Evolutionary conservation across 1,140 invertebrate genomes (phyloP), one percentile per base, ranked within the genome.

Genomic region (Drosophila ogumai): DNA sequence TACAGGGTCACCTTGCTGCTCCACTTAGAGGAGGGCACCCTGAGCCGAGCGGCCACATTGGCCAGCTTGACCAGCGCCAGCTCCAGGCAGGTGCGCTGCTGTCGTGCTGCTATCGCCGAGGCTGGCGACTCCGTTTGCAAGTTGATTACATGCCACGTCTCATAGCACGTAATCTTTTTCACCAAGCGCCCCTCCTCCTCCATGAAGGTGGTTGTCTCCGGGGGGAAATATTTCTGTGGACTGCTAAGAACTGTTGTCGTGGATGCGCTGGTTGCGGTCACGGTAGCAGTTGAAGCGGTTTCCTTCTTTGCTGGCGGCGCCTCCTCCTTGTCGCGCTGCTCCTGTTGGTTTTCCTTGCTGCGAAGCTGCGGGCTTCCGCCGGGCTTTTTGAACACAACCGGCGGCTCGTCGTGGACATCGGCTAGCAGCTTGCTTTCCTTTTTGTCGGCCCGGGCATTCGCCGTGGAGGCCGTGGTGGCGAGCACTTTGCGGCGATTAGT

Each of bases 161-260:
- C 92, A 49, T 92, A 93, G 71, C 92, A 92, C 3, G 92, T 93
- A 28, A 93, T 92, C 71, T 92, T 92, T 44, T 91, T 91, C 10
- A 92, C 81, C n/a, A 92, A 52, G 8, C 91, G 90, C n/a, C 91
- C 91, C 15, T 92, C 91, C 57, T 92, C 87, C 47, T 91, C 65
- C 17, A 75, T 76, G 15, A 91, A 81, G 1, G 79, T 82, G 17
- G 90, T 92, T 60, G 91, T 92, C 76, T 91, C 90, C 3, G 84
- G 77, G 38, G 88, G 88, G 43, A 91, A 81, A 50, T 80, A 79
- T 59, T 88, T 79, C 2, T 74, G 54, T 25, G 43, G 46, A 17
- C 43, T 47, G 61, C 36, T 12, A 6, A 22, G 13, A 2, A 36
- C 19, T 34, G 72, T 22, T 5, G 77, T 9, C 43, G 75, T 17